A percentile compares a stretch with the other conserved stretches of the same genome.
Evolutionary conservation across 1,140 invertebrate species (phyloP).

Genomic region (Ceratoteleas bidentatus): DNA sequence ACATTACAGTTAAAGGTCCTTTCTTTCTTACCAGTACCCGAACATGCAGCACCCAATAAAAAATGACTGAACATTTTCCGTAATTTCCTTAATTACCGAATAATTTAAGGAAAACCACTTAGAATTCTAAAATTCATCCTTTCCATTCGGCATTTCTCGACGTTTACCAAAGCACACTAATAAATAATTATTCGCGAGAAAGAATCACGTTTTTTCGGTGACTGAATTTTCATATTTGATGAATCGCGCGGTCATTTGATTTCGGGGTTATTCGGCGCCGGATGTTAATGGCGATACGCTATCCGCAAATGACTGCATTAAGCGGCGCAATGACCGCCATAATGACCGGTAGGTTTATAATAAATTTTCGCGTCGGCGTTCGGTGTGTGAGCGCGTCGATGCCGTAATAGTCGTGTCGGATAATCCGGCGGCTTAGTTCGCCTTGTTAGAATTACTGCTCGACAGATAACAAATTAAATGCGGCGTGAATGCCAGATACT

Average conservation of each 20-base stretch:
- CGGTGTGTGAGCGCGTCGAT: conserved; percentile 11
- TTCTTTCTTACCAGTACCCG: too few relatives aligned
- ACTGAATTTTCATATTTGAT: conserved; percentile 40
- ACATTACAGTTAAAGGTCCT: too few relatives aligned
- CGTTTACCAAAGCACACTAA: not conserved
- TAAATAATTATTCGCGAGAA: conserved; percentile 2
- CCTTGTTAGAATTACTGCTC: conserved; percentile 40
- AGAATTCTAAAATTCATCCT: not conserved
- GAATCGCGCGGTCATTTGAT: not conserved
- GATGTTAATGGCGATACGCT: too few relatives aligned
- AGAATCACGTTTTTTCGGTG: conserved; percentile 12
- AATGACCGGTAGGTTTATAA: not conserved
- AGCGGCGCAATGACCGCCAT: not conserved
- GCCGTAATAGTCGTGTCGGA: conserved; percentile 52
- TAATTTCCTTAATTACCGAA: too few relatives aligned
- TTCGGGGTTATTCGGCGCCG: too few relatives aligned
- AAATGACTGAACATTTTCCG: too few relatives aligned
- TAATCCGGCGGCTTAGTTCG: conserved; percentile 54
- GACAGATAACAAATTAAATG: conserved; percentile 54
- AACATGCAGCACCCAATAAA: too few relatives aligned
- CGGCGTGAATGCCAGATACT: conserved; percentile 35
- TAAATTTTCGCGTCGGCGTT: conserved; percentile 6
- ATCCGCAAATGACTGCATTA: not conserved
- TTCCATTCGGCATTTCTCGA: conserved; percentile 5
- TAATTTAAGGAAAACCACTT: too few relatives aligned